phyloP scores from a whole-genome alignment of 1,140 invertebrate genomes.

The Diachasma alloeum region DNA sequence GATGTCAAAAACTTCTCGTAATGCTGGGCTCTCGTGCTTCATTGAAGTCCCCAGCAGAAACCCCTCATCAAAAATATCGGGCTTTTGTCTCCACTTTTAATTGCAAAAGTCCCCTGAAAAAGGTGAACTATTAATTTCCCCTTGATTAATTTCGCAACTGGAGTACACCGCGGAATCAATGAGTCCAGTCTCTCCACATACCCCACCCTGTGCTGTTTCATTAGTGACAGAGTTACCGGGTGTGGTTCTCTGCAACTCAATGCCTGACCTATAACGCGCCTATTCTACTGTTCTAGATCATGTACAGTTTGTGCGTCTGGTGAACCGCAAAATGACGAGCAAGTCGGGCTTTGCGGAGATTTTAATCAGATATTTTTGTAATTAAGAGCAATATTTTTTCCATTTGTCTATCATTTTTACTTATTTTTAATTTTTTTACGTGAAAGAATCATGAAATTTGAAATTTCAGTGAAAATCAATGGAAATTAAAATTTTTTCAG shows the following conservation, averaged over 20 bases:
- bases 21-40: background rate
- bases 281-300: background rate
- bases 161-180: background rate
- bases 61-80: background rate
- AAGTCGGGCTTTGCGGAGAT: too few relatives aligned
- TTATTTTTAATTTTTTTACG: too few relatives aligned
- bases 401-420: too few relatives aligned
- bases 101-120: background rate
- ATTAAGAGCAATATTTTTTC: too few relatives aligned
- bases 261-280: background rate
- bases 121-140: background rate
- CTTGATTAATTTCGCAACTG: background rate
- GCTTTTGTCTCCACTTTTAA: background rate
- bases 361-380: too few relatives aligned
- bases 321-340: too few relatives aligned
- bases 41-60: background rate
- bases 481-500: too few relatives aligned
- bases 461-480: too few relatives aligned
- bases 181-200: background rate
- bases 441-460: too few relatives aligned
- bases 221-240: background rate
- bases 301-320: too few relatives aligned
- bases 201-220: background rate
- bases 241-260: background rate
- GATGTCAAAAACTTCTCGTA: background rate